Percentiles rank a stretch among this genome's conserved stretches.
phyloP scores from a whole-genome alignment of 1,140 invertebrate species.

The Brachionus koreanus region DNA sequence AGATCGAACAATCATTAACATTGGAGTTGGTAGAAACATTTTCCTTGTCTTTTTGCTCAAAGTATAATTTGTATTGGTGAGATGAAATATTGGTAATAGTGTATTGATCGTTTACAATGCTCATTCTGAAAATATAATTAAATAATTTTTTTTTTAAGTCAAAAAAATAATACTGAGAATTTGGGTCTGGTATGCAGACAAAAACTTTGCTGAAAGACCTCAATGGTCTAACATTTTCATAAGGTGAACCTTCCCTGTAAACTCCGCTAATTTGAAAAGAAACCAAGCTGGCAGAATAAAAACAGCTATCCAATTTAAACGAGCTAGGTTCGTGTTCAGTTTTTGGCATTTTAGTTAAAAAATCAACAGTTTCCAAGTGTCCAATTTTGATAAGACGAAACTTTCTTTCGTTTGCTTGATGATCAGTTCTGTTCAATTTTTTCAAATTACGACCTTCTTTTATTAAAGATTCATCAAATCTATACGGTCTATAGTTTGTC shows the following conservation, averaged over 20 bases:
- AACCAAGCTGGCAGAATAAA: not conserved
- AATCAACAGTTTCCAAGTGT: conserved; percentile 1
- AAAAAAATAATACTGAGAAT: not conserved
- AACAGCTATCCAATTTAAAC: conserved; percentile 28
- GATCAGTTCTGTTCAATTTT: not conserved
- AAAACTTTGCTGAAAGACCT: not conserved
- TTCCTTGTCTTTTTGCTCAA: not conserved
- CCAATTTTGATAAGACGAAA: not conserved
- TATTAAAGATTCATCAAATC: not conserved
- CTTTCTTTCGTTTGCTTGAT: conserved; percentile 28
- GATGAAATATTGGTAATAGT: not conserved
- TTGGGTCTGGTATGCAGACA: conserved; percentile 27
- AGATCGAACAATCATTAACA: not conserved
- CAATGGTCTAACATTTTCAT: not conserved
- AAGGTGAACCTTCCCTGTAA: not conserved
- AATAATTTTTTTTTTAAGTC: not conserved
- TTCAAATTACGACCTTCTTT: conserved; percentile 41
- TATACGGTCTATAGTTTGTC: not conserved
- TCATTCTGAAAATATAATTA: conserved; percentile 1
- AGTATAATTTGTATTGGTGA: conserved; percentile 7
- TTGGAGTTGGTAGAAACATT: not conserved
- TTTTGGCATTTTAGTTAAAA: conserved; percentile 12
- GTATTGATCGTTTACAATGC: conserved; percentile 10
- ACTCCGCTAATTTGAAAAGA: conserved; percentile 3
- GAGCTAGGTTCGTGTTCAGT: conserved; percentile 36